Evolutionary conservation across 1,140 invertebrate genomes (phyloP), one percentile per base, ranked within the genome.

Genomic region (Copidosoma floridanum): DNA sequence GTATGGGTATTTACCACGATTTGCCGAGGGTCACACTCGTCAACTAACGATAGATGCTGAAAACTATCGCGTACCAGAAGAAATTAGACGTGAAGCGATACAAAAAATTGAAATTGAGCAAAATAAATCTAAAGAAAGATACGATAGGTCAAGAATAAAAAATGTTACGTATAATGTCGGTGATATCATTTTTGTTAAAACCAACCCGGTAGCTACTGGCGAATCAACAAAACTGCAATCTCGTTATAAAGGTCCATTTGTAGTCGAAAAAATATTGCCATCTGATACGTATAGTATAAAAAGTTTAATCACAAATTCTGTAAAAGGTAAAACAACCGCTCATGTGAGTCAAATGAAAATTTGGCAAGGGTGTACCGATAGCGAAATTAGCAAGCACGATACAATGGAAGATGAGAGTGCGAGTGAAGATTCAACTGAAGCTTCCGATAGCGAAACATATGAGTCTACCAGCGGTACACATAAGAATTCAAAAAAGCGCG

Each of bases 101-200:
- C 7, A 24, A 23, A 50, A 55, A 1, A 61, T 54, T 26, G 4
- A 41, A n/a, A 37, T 26, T 11, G 38, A 44, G 16, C 65, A 63
- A 52, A 14, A 51, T 41, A 37, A 56, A 32, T 48, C 61, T 40
- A 69, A 65, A 38, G 3, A 32, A 1, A 18, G 47, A 1, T 69
- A 59, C 40, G 68, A 69, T 55, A 37, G 40, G 11, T 57, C 55
- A 16, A 38, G 63, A 11, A 24, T 14, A 32, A 11, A 18, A 7
- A 51, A 58, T 35, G 57, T 68, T 16, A 64, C 52, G 8, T 65
- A 27, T 57, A 51, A 56, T 0, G 10, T 64, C 1, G 67, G 67
- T 0, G 63, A 69, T 27, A 67, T 68, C 6, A 62, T 68, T 4
- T 70, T 53, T 47, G 40, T 66, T 1, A 62, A 65, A 50, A 32